phyloP scores from a whole-genome alignment of 2,888 invertebrate genomes.

The Dicycla oo region DNA sequence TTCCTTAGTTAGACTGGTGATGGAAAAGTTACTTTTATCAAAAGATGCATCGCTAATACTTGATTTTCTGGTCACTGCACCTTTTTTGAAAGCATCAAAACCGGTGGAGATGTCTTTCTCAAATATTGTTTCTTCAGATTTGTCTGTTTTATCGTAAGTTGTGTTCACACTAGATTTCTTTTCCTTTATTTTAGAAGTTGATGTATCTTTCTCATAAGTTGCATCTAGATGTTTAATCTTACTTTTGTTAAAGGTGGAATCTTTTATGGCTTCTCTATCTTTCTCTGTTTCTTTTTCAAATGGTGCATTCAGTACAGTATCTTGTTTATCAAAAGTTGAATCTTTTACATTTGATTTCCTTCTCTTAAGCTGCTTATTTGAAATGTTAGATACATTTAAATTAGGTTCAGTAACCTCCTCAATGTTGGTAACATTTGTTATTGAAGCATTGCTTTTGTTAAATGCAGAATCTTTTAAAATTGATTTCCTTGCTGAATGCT shows the following conservation, averaged over 20 bases:
- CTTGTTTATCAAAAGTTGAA: slow-evolving; percentile 33
- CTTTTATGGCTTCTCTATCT: background rate
- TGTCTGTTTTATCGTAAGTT: slow-evolving; percentile 66
- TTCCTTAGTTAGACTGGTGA: slow-evolving; percentile 33
- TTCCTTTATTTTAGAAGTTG: slow-evolving; percentile 9
- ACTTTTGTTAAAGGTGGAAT: slow-evolving; percentile 48
- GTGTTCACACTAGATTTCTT: slow-evolving; percentile 43
- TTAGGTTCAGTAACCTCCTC: slow-evolving; percentile 36
- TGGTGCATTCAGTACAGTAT: slow-evolving; percentile 30
- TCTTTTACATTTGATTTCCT: slow-evolving; percentile 32
- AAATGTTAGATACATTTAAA: slow-evolving; percentile 29
- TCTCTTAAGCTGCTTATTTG: slow-evolving; percentile 18
- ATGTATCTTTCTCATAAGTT: slow-evolving; percentile 44
- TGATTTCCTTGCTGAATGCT: slow-evolving; percentile 36
- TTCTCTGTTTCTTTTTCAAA: slow-evolving; percentile 40
- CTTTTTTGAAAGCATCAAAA: slow-evolving; percentile 61
- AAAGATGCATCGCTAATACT: slow-evolving; percentile 55
- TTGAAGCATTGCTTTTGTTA: slow-evolving; percentile 51
- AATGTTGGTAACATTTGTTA: slow-evolving; percentile 18
- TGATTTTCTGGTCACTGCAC: slow-evolving; percentile 55
- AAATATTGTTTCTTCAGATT: slow-evolving; percentile 46
- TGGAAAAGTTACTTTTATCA: slow-evolving; percentile 55
- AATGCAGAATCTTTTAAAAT: slow-evolving; percentile 40
- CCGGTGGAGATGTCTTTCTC: slow-evolving; percentile 50
- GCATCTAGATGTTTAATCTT: slow-evolving; percentile 18